phyloP scores from a whole-genome alignment of 2,888 invertebrate species.

The Drosophila anomalipes region DNA sequence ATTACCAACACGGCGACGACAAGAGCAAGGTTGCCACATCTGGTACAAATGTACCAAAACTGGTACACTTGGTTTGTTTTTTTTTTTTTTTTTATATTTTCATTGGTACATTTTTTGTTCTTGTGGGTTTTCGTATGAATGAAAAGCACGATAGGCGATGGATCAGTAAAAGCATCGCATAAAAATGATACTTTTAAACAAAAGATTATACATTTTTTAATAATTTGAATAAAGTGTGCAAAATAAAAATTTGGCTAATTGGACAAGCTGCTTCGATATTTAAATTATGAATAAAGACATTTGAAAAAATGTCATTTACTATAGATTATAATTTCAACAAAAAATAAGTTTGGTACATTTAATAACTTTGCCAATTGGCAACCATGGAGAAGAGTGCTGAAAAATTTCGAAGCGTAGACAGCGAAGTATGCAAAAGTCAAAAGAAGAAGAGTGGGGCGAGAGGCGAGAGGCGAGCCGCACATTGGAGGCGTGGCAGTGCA shows the following conservation, averaged over 20 bases:
- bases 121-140: neutral
- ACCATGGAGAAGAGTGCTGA: constrained; percentile 24
- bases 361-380: neutral
- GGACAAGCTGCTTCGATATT: neutral
- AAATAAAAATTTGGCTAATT: neutral
- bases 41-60: constrained; percentile 13
- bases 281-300: neutral
- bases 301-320: neutral
- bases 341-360: neutral
- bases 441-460: neutral
- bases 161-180: neutral
- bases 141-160: no score
- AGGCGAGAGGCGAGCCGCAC: neutral
- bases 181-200: no score
- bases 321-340: neutral
- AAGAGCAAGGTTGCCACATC: constrained; percentile 13
- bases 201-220: no score
- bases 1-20: constrained; percentile 63
- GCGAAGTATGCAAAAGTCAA: constrained; percentile 12
- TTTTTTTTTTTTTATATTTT: neutral
- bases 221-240: neutral
- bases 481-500: constrained; percentile 53
- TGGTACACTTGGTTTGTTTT: neutral
- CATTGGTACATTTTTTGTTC: neutral
- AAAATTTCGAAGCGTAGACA: constrained; percentile 16